Evolutionary conservation across 1,140 invertebrate species (phyloP).

Genomic region (Macrobrachium rosenbergii): DNA sequence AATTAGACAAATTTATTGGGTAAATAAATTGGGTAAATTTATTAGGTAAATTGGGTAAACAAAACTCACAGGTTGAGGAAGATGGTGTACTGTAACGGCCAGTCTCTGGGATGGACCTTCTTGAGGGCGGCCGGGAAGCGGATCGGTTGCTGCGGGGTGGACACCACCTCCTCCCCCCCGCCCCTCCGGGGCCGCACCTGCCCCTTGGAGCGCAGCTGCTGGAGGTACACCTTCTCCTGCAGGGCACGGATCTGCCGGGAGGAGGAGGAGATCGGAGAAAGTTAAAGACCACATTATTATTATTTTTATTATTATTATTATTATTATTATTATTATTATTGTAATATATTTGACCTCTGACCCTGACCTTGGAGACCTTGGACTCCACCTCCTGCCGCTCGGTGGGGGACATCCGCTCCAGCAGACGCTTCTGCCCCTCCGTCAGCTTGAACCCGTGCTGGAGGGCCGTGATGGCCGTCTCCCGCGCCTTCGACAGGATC

Average conservation of each 20-base stretch:
- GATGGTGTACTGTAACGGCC: constrained; percentile 42
- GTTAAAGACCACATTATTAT: neutral
- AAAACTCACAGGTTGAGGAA: constrained; percentile 58
- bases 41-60: too few species aligned
- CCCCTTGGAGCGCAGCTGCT: constrained; percentile 45
- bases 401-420: constrained; percentile 8
- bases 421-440: constrained; percentile 2
- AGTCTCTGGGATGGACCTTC: constrained; percentile 17
- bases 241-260: constrained; percentile 29
- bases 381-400: constrained; percentile 18
- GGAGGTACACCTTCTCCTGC: constrained; percentile 56
- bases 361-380: constrained; percentile 18
- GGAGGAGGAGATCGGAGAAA: neutral
- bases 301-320: too few species aligned
- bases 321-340: too few species aligned
- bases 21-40: neutral
- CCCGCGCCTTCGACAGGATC: neutral
- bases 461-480: constrained; percentile 37
- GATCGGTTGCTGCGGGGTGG: constrained; percentile 16
- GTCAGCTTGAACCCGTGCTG: constrained; percentile 33
- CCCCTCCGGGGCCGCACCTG: constrained; percentile 39
- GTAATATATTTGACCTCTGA: neutral
- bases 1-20: too few species aligned
- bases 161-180: constrained; percentile 53
- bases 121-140: constrained; percentile 49